Evolutionary conservation across 2,888 invertebrate species (phyloP).

Genomic region (Strigamia maritima): DNA sequence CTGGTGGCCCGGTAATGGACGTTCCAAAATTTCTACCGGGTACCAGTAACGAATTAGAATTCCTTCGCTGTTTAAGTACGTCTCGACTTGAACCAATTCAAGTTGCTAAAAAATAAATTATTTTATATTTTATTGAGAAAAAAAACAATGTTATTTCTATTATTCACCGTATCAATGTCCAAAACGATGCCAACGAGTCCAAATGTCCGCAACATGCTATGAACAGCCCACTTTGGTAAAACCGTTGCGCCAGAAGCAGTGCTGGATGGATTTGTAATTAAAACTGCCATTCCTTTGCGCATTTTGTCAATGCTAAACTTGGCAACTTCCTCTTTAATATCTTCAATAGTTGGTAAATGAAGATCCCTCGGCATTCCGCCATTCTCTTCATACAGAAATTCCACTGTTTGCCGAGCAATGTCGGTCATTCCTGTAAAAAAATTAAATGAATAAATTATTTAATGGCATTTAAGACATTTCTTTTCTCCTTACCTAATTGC

Average conservation of each 20-base stretch:
- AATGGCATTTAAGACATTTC: conserved; percentile 45
- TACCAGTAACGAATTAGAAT: conserved; percentile 53
- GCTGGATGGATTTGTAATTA: conserved; percentile 48
- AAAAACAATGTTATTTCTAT: too few species aligned
- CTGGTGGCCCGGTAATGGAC: conserved; percentile 50
- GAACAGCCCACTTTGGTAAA: conserved; percentile 51
- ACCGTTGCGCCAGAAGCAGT: conserved; percentile 46
- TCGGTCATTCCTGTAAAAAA: conserved; percentile 51
- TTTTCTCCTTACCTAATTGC: conserved; percentile 45
- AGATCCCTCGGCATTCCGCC: conserved; percentile 53
- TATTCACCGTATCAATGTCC: conserved; percentile 51
- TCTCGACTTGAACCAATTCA: conserved; percentile 53
- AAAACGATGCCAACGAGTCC: conserved; percentile 52
- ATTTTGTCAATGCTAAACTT: conserved; percentile 53
- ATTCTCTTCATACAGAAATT: conserved; percentile 54
- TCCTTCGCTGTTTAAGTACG: conserved; percentile 52
- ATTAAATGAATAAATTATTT: too few species aligned
- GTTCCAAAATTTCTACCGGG: conserved; percentile 51
- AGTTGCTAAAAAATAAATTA: conserved; percentile 45
- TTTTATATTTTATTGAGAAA: not conserved
- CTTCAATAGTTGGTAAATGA: conserved; percentile 53
- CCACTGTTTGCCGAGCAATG: conserved; percentile 54
- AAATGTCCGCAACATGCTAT: conserved; percentile 52
- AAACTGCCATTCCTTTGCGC: conserved; percentile 51
- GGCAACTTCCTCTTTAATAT: conserved; percentile 52